Evolutionary conservation across 1,140 invertebrate genomes (phyloP), one percentile per base, ranked within the genome.

Genomic region (Pollicipes pollicipes): DNA sequence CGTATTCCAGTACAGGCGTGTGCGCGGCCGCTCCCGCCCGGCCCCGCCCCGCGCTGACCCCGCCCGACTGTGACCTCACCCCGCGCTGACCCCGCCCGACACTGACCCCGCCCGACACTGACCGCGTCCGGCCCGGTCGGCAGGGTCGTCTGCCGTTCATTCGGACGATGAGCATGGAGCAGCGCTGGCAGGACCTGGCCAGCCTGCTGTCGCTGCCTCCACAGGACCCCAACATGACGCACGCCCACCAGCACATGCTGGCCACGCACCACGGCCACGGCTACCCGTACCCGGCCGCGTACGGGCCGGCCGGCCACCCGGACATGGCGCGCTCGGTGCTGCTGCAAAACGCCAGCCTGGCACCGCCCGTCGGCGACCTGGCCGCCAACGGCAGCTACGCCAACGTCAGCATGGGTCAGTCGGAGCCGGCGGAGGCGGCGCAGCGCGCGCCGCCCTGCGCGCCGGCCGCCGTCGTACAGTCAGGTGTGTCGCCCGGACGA

Each of bases 121-220:
- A 35, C 32, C 32, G 4, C 16, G 32, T 35, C 32, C 32, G 32
- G 4, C 16, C 32, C 32, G 32, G 4, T 35, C 45, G 6, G 24
- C 45, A 58, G 45, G 45, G 45, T 58, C 45, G 45, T 17, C 45
- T 58, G 45, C 45, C 45, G 45, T 58, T 58, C 45, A 58, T 58
- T 21, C 45, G 45, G 45, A 58, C 45, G 6, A 66, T 66, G 27
- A 66, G 27, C 64, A 89, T 93, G 85, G 91, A 95, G 78, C 89
- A 92, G 78, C 86, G 89, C 77, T 93, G 91, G 88, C 89, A 92
- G 80, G 91, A 95, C 79, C 82, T 95, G 76, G 89, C 90, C 30
- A 89, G 87, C 74, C 81, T 92, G 75, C 82, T 92, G 75, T 88
- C 87, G 74, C 84, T 91, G 66, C 85, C 86, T 78, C 69, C 78